These are phyloP conservation scores for Bolborhynchus lineola DNA, from an alignment of 2,113 vertebrate species.

Conservation along the genomic window DNA sequence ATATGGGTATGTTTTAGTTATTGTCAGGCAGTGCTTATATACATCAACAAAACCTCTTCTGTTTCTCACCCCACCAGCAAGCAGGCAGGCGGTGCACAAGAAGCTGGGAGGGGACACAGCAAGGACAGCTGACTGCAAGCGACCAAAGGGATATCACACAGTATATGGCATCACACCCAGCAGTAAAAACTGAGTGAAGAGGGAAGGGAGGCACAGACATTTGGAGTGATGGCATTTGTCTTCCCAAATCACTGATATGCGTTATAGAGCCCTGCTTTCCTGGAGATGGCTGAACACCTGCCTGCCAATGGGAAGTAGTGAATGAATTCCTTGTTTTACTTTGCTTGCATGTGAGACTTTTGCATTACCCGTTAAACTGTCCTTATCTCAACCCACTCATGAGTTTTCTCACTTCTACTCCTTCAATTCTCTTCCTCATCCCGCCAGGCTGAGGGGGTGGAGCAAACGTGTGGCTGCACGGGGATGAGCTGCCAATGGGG, in stretches of 20 bases:
- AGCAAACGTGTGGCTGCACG: accelerated
- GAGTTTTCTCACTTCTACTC: background rate
- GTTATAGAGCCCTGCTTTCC: background rate
- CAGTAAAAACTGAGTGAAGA: background rate
- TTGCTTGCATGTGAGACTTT: accelerated
- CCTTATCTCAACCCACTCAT: background rate
- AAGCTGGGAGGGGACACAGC: background rate
- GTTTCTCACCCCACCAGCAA: accelerated
- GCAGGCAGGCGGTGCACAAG: background rate
- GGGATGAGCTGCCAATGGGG: background rate
- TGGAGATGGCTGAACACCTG: background rate
- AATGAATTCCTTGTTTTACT: background rate
- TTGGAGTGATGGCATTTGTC: accelerated
- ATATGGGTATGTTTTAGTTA: background rate
- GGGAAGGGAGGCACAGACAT: accelerated
- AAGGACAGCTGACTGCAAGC: background rate
- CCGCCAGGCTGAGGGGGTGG: accelerated
- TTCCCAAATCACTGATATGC: accelerated
- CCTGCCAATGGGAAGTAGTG: accelerated
- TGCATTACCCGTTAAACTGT: background rate
- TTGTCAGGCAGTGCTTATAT: background rate
- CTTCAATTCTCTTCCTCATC: background rate
- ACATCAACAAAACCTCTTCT: background rate
- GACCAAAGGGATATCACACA: background rate
- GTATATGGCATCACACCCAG: background rate